Conservation (phyloP, 2,888 invertebrate genomes). For the Poecilus cupreus region DNA sequence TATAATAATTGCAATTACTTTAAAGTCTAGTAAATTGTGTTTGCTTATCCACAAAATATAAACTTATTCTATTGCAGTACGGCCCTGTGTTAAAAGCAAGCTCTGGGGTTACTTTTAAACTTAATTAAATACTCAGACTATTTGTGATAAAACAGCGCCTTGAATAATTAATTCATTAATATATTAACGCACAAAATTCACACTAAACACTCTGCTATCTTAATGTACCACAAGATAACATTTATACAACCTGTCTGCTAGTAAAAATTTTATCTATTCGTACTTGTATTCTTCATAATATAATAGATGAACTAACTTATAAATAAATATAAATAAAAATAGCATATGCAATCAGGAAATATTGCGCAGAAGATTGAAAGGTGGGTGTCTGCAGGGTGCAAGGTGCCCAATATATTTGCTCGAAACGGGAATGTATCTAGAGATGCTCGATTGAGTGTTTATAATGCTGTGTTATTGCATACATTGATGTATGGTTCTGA, state of each 20-base stretch:
- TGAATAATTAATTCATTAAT: constrained; percentile 36
- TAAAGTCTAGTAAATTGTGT: neutral
- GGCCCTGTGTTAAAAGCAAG: neutral
- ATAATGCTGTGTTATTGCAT: too few species aligned
- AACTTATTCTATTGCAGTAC: neutral
- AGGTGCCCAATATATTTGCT: too few species aligned
- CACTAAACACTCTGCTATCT: neutral
- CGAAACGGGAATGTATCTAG: too few species aligned
- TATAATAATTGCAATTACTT: neutral
- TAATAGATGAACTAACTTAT: too few species aligned
- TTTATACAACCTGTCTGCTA: neutral
- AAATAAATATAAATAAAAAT: too few species aligned
- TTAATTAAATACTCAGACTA: constrained; percentile 24
- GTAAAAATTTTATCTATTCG: too few species aligned
- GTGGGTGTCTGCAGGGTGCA: too few species aligned
- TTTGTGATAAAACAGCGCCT: constrained; percentile 8
- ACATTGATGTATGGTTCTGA: too few species aligned
- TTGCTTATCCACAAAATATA: neutral
- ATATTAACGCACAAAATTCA: constrained; percentile 12
- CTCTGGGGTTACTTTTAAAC: constrained; percentile 1
- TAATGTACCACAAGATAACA: neutral
- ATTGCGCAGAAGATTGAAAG: too few species aligned
- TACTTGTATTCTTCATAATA: too few species aligned
- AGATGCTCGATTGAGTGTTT: too few species aligned
- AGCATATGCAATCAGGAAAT: too few species aligned